A percentile compares a stretch with the other conserved stretches of the same genome.
Evolutionary conservation across 1,140 invertebrate genomes (phyloP).

Genomic region (Druon quercuslanigerum): DNA sequence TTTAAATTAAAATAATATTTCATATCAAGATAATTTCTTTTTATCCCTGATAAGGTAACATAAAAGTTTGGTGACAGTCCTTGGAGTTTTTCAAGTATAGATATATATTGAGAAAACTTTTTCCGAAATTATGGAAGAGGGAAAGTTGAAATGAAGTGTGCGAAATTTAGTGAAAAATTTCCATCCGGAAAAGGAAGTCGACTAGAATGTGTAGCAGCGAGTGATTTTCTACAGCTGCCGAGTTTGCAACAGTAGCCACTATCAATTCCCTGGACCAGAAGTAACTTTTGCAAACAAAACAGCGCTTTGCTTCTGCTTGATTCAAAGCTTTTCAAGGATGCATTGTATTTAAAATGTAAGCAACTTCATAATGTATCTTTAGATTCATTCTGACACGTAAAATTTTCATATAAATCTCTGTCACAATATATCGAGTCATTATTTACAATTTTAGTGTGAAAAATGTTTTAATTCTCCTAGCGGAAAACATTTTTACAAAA

Average conservation of each 20-base stretch:
- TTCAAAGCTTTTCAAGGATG: background rate
- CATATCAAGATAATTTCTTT: too few relatives aligned
- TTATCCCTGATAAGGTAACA: too few relatives aligned
- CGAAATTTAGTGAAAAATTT: background rate
- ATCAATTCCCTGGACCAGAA: slow-evolving; percentile 7
- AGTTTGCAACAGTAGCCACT: background rate
- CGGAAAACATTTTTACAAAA: too few relatives aligned
- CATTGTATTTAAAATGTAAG: background rate
- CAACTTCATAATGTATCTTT: background rate
- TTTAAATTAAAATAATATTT: too few relatives aligned
- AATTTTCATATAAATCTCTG: too few relatives aligned
- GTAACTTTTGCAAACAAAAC: slow-evolving; percentile 12
- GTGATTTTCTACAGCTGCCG: slow-evolving; percentile 8
- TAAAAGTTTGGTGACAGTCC: too few relatives aligned
- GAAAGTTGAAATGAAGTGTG: background rate
- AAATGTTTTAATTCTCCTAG: too few relatives aligned
- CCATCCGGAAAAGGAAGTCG: slow-evolving; percentile 9
- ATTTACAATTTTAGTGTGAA: too few relatives aligned
- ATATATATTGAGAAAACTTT: too few relatives aligned
- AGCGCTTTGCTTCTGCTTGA: slow-evolving; percentile 2
- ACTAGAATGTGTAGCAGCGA: background rate
- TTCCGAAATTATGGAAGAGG: too few relatives aligned
- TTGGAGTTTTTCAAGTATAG: too few relatives aligned
- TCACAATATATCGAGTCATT: too few relatives aligned
- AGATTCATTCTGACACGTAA: background rate